Conservation (phyloP, 2,113 vertebrate species). For the Nothoprocta pentlandii region DNA sequence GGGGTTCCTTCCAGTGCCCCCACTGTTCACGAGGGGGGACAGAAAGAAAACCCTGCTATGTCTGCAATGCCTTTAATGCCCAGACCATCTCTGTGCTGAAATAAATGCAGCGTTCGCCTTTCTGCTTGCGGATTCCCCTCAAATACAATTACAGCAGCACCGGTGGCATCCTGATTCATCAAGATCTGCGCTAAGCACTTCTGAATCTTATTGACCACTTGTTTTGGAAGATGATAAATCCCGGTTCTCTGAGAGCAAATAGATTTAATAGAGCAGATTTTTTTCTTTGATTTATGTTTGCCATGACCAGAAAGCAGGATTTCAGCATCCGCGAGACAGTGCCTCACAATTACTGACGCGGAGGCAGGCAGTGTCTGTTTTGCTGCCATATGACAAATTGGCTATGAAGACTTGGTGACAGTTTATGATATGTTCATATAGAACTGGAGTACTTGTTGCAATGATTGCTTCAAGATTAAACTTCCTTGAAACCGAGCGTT, state of each 20-base stretch:
- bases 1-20: not conserved
- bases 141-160: conserved; percentile 12
- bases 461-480: conserved; percentile 4
- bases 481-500: not conserved
- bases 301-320: conserved; percentile 44
- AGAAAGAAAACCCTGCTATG: not conserved
- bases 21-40: not conserved
- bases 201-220: conserved; percentile 59
- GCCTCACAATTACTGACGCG: not conserved
- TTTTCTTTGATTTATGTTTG: conserved; percentile 69
- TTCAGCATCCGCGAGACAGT: not conserved
- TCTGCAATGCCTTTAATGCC: not conserved
- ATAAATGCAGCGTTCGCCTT: conserved; percentile 15
- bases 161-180: conserved; percentile 59
- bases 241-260: conserved; percentile 42
- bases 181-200: conserved; percentile 24
- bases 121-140: not conserved
- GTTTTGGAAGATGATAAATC: conserved; percentile 62
- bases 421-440: conserved; percentile 33
- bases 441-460: not conserved
- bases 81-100: not conserved
- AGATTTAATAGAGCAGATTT: conserved; percentile 43
- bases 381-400: conserved; percentile 58
- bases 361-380: not conserved
- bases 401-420: conserved; percentile 31